Evolutionary conservation across 2,888 invertebrate species (phyloP).

Genomic region (Drosophila subsilvestris): DNA sequence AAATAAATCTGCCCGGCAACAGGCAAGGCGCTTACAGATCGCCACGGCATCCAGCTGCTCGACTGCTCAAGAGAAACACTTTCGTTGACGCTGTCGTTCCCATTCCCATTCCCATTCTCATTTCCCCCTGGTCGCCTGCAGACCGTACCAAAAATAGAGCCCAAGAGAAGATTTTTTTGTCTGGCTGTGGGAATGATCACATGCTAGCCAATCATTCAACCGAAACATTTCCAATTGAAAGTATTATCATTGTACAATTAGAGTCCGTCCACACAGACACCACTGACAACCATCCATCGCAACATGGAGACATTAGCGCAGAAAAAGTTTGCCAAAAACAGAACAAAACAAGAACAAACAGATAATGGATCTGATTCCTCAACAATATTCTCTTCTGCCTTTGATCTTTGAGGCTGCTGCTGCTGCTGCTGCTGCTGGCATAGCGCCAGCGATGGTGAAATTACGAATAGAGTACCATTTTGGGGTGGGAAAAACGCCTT

Average conservation of each 20-base stretch:
- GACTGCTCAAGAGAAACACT: constrained; percentile 55
- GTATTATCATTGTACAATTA: constrained; percentile 48
- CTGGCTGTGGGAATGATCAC: constrained; percentile 16
- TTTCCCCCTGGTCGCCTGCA: constrained; percentile 30
- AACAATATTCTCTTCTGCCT: constrained; percentile 18
- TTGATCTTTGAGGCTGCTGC: constrained; percentile 4
- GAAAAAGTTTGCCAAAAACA: neutral
- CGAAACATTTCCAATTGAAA: constrained; percentile 36
- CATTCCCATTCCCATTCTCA: neutral
- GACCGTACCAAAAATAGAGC: constrained; percentile 40
- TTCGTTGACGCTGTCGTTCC: constrained; percentile 46
- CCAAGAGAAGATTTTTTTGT: constrained; percentile 34
- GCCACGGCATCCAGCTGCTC: constrained; percentile 35
- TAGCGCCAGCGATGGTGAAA: neutral
- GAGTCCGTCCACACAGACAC: constrained; percentile 46
- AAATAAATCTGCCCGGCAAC: constrained; percentile 65
- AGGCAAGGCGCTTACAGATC: constrained; percentile 41
- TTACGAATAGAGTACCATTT: neutral
- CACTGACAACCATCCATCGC: constrained; percentile 4
- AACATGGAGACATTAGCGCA: constrained; percentile 1
- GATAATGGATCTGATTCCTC: constrained; percentile 12
- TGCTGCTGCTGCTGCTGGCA: neutral
- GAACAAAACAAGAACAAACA: neutral
- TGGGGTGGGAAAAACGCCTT: neutral
- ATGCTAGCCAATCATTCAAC: constrained; percentile 17